Evolutionary conservation across 2,888 invertebrate species (phyloP), one percentile per base, ranked within the genome.

Genomic region (Sesamia inferens): DNA sequence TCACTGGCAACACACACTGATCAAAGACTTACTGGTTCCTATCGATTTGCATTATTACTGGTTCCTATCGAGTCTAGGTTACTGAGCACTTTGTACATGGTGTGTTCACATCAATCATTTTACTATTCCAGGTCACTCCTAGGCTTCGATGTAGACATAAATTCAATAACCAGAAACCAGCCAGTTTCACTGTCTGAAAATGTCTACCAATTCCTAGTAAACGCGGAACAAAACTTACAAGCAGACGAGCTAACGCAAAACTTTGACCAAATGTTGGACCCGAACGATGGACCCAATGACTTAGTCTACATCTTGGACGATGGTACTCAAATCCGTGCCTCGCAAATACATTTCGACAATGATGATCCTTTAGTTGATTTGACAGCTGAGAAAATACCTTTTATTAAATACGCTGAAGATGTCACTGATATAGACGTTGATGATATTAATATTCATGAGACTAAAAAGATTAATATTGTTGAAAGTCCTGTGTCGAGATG

Each of bases 331-430:
- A 96, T 96, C 2, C 88, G 93, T 66, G 95, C 96, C 0, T 96
- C 96, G 0, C 96, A 96, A 85, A 96, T 96, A 87, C 95, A 96
- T 72, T 96, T 96, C 59, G 95, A 96, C 65, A 96, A 96, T 57
- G 96, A 96, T 57, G 96, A 96, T 55, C 92, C 93, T 0, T 88
- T 90, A 13, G 86, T 94, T 14, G 95, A 96, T 72, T 74, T 96
- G 5, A 93, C 93, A 16, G 89, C 92, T 0, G 95, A 95, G 68
- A 92, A 92, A 75, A 92, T 96, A 81, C 96, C 96, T 0, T 96
- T 96, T 59, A 87, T 95, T 0, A 93, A 94, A 82, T 92, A 92
- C 47, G 87, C 90, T 13, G 92, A 93, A 44, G 89, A 89, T 5
- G 80, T 83, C 42, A 78, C 93, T 19, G 91, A 90, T 51, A 79